Evolutionary conservation across 2,888 invertebrate genomes (phyloP), one percentile per base, ranked within the genome.

Genomic region (Pseudanteris insignis): DNA sequence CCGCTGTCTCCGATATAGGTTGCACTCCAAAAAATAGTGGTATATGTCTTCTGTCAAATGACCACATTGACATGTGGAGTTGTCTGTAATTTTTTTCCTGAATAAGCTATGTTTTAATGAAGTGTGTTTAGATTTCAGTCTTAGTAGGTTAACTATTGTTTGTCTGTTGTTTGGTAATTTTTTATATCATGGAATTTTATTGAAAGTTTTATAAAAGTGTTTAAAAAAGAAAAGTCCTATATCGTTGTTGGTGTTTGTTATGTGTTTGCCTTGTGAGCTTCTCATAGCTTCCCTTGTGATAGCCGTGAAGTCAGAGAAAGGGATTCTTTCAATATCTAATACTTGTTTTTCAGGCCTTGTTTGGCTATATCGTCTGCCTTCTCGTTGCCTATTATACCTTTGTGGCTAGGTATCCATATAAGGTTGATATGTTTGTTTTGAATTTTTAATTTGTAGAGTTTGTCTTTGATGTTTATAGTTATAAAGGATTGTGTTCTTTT

Each of bases 21-120:
- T 30, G 8, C 44, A 50, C 18, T 58, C 41, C 29, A 47, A 58
- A 12, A 58, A 37, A 12, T 37, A 36, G 11, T 58, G 48, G 21
- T 58, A 34, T 5, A 7, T 1, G 13, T 55, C 12, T 37, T 57
- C 48, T n/a, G 9, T 6, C 1, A 14, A 14, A 10, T 29, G 10
- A 2, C 32, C 43, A 25, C 48, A 57, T 1, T 7, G 3, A 11
- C 57, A 48, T 0, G 40, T 2, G 2, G 9, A 4, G 6, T 9
- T 21, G 5, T 47, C n/a, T 4, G 41, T 43, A 5, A 57, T 48
- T 6, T 48, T 43, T 41, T 47, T 57, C 32, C 43, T 40, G 14
- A 5, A 30, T 8, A 48, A 9, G 4, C 47, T 37, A 8, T 32
- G 2, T 7, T 33, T 29, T 12, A 55, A 11, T 1, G 28, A 15